Conservation (phyloP, 2,888 invertebrate genomes). For the Agriopis leucophaearia region DNA sequence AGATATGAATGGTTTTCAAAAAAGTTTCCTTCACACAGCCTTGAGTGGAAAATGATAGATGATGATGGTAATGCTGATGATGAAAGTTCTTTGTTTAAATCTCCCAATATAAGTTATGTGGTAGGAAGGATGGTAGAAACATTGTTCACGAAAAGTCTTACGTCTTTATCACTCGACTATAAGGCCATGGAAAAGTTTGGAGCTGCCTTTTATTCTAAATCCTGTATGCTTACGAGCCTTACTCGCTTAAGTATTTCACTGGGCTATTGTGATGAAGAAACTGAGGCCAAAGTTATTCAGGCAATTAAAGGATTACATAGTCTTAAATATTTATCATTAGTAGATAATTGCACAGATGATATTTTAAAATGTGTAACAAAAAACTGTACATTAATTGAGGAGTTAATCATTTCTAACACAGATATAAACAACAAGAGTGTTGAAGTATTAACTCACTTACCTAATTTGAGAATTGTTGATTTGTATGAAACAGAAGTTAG, state of each 20-base stretch:
- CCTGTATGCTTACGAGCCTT: neutral
- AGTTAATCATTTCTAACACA: neutral
- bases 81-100: too few relatives aligned
- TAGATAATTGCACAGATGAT: neutral
- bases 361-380: conserved; percentile 1
- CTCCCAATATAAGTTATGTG: neutral
- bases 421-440: neutral
- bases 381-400: neutral
- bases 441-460: neutral
- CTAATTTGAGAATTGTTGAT: neutral
- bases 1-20: too few relatives aligned
- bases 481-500: neutral
- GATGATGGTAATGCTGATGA: too few relatives aligned
- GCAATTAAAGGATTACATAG: neutral
- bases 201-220: neutral
- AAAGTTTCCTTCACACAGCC: too few relatives aligned
- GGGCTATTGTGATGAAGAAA: neutral
- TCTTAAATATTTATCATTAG: neutral
- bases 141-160: neutral
- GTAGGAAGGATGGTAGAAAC: neutral
- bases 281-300: neutral
- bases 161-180: too few relatives aligned
- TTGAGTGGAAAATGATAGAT: too few relatives aligned
- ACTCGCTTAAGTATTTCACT: neutral
- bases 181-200: neutral